phyloP scores from a whole-genome alignment of 37 sponge, comb jelly and placozoan genomes.

The Aphrocallistes beatrix region DNA sequence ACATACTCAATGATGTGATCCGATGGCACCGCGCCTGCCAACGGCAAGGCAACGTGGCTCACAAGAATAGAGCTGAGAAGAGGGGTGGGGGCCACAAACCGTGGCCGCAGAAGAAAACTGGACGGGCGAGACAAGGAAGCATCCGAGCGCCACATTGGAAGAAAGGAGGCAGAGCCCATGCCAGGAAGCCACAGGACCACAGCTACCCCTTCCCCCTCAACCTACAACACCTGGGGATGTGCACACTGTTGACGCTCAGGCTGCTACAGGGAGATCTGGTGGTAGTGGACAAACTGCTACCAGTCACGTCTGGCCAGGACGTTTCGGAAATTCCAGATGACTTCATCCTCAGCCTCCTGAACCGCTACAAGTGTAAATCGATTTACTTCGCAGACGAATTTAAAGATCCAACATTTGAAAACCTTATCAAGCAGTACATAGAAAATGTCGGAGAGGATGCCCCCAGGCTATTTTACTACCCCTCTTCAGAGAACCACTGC shows the following conservation, averaged over 20 bases:
- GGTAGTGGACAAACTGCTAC: constrained; percentile 54
- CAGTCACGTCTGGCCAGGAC: neutral
- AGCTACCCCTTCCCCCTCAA: constrained; percentile 70
- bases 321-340: neutral
- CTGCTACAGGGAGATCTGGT: constrained; percentile 65
- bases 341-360: neutral
- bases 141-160: constrained; percentile 61
- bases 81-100: constrained; percentile 87
- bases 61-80: constrained; percentile 66
- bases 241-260: constrained; percentile 68
- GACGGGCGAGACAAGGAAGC: constrained; percentile 75
- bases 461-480: neutral
- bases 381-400: neutral
- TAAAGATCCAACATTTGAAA: neutral
- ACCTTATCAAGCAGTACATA: neutral
- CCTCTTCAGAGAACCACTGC: neutral
- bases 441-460: neutral
- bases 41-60: constrained; percentile 61
- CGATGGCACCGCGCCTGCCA: constrained; percentile 76
- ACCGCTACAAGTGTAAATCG: neutral
- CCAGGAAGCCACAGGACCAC: constrained; percentile 53
- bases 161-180: constrained; percentile 78
- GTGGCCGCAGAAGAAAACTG: constrained; percentile 67
- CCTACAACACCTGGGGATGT: constrained; percentile 44
- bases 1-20: constrained; percentile 71